Percentiles rank a stretch among this genome's conserved stretches.
Evolutionary conservation across 2,113 vertebrate genomes (phyloP).

Genomic region (Noturus placidus): DNA sequence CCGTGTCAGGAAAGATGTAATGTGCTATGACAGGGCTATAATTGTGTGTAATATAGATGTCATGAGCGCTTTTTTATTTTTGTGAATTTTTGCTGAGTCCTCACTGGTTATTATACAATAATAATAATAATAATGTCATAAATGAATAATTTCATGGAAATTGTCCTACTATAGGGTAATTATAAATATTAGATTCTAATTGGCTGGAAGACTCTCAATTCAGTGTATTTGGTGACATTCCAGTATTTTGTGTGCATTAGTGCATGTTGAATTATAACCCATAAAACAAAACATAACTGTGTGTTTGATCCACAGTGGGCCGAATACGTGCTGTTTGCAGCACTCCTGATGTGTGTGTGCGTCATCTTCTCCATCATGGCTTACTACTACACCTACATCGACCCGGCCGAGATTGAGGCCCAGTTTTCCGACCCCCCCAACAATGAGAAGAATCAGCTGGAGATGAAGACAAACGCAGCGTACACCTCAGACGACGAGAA

Average conservation of each 20-base stretch:
- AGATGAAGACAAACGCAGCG: conserved; percentile 39
- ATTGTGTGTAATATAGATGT: background rate
- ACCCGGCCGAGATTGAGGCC: conserved; percentile 83
- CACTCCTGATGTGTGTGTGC: conserved; percentile 81
- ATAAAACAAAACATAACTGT: background rate
- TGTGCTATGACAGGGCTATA: background rate
- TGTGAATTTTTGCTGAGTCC: background rate
- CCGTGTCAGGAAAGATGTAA: background rate
- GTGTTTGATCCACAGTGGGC: conserved; percentile 79
- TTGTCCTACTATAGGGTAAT: background rate
- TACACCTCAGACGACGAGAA: conserved; percentile 39
- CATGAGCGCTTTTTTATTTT: background rate
- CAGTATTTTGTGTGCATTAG: background rate
- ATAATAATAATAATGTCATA: background rate
- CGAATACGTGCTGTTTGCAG: conserved; percentile 91
- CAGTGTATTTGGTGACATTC: background rate
- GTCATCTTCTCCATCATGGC: conserved; percentile 87
- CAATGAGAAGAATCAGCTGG: conserved; percentile 49
- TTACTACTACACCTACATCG: conserved; percentile 85
- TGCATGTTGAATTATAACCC: background rate
- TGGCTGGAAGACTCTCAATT: background rate
- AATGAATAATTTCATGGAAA: background rate
- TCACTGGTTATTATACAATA: no score
- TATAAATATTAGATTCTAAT: background rate
- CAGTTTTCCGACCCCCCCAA: conserved; percentile 63